Conservation (phyloP, 1,140 invertebrate genomes). For the Cherax quadricarinatus region DNA sequence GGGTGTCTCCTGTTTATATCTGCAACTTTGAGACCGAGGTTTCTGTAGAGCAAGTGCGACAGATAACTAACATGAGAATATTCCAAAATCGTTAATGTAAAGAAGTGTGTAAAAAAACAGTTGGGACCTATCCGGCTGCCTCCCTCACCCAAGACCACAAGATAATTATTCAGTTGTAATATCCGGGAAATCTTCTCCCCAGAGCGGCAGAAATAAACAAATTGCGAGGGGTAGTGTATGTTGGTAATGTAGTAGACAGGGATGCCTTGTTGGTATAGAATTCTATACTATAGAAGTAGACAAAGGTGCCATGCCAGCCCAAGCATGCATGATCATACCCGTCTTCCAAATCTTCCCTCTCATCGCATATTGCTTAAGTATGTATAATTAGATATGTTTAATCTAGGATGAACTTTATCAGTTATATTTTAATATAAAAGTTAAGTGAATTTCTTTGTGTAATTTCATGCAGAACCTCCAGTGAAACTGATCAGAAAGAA, state of each 20-base stretch:
- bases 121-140: no score
- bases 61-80: no score
- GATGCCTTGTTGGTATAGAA: no score
- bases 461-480: slow-evolving; percentile 64
- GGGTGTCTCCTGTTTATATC: neutral
- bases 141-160: neutral
- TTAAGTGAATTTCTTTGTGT: neutral
- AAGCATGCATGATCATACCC: neutral
- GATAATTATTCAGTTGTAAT: neutral
- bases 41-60: neutral
- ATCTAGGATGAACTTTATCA: neutral
- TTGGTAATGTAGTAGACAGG: neutral
- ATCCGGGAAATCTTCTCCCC: neutral
- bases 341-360: neutral
- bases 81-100: no score
- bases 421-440: neutral
- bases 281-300: no score
- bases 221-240: neutral
- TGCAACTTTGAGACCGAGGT: neutral
- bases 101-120: no score
- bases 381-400: neutral
- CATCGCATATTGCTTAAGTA: neutral
- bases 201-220: slow-evolving; percentile 18
- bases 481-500: slow-evolving; percentile 46
- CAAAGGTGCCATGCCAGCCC: no score